These are phyloP conservation scores for Rhopalosiphum maidis DNA, from an alignment of 1,140 invertebrate genomes.

Conservation along the genomic window DNA sequence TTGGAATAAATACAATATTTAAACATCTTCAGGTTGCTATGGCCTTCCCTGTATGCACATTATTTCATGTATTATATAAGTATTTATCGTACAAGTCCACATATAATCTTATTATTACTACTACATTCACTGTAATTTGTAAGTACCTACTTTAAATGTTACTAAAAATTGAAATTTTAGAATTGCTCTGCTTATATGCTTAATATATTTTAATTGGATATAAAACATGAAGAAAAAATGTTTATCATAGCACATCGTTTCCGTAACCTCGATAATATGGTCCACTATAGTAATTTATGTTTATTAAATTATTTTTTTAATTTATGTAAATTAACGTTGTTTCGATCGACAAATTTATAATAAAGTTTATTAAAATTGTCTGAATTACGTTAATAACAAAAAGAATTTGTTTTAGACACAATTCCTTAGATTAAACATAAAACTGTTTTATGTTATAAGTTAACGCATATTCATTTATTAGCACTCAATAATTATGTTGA, in stretches of 20 bases:
- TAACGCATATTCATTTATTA: neutral
- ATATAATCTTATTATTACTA: neutral
- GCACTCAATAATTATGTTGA: neutral
- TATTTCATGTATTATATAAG: neutral
- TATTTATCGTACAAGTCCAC: neutral
- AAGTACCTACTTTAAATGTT: neutral
- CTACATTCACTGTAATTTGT: neutral
- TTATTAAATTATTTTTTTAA: neutral
- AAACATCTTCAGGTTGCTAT: neutral
- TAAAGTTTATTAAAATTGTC: neutral
- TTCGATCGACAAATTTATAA: neutral
- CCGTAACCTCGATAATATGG: neutral
- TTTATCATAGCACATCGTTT: neutral
- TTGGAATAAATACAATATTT: neutral
- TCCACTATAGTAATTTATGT: neutral
- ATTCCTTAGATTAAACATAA: too few relatives aligned
- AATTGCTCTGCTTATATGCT: neutral
- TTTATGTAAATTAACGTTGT: neutral
- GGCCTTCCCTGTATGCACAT: neutral
- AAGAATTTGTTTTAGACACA: too few relatives aligned
- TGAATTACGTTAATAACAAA: neutral
- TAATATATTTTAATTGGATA: neutral
- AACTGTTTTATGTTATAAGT: neutral
- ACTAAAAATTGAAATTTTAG: neutral
- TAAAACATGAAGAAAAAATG: neutral